Evolutionary conservation across 2,797 vertebrate genomes (phyloP), one percentile per base, ranked within the genome.

Genomic region (Falco berigora): DNA sequence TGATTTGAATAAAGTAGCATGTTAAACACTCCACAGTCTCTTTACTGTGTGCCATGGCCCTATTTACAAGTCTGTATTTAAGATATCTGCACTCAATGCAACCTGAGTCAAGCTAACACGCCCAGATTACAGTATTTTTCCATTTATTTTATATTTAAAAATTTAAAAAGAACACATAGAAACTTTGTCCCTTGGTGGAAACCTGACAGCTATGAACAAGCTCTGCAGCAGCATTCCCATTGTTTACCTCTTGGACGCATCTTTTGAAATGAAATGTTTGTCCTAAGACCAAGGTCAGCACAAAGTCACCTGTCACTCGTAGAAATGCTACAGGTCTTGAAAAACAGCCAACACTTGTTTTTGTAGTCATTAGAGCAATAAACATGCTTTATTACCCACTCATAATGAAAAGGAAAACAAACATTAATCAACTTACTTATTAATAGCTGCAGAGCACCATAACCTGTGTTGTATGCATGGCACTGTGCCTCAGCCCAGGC

Each of bases 1-100:
- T 96, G 89, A 89, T 95, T 91, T 81, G 90, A 95, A 92, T 92
- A 92, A 94, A 96, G 87, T 14, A 92, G 89, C 63, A 49, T 85
- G 88, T 95, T 92, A 86, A 93, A 84, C 81, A 86, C 88, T 72
- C 75, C 44, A 9, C 63, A 9, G 58, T 4, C 88, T 74, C 87
- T 63, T 77, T 42, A 20, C 52, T 66, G 30, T 30, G 47, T 66
- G 83, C 61, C 59, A 9, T 13, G 71, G 69, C 75, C 56, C 87
- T 95, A 92, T 96, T 96, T 96, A 95, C 94, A 89, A 53, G 63
- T 68, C 85, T 12, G 6, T 80, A n/a, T 50, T 85, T 74, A 68
- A 93, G 75, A 38, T 82, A 92, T 87, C 89, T 86, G 93, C 74
- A 34, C 80, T 94, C 83, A 14, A 44, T 92, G 61, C 80, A 30